Base-by-base conservation (phyloP, 2,888 invertebrate genomes). In the Scaeva pyrastri region DNA sequence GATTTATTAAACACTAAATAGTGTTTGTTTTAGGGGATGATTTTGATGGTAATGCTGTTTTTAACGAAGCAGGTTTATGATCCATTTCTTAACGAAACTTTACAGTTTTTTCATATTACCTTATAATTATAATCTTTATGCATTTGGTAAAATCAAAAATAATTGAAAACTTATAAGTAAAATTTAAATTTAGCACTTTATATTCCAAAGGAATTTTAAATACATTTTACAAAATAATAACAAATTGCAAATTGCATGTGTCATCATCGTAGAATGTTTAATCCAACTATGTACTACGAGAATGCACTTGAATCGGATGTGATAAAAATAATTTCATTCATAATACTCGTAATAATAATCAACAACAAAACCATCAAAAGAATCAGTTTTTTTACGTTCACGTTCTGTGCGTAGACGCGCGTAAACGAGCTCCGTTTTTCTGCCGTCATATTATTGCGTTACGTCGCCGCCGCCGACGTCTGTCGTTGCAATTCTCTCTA, bases 321-420 rank as follows among this genome's bases (percentile, higher is more conserved):
- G 60, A 60, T 60, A 41, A 60, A 60, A 60, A 60, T 60, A 60
- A 60, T 41, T 60, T 41, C 60, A 60, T 58, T 31, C 52, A 52
- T 56, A 31, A 52, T 52, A 52, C 26, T 31, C n/a, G n/a, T n/a
- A n/a, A n/a, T n/a, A n/a, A n/a, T n/a, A n/a, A n/a, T n/a, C n/a
- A n/a, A n/a, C 55, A 26, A 58, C 11, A 16, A 58, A 60, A 21
- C 60, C 21, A 14, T 39, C 39, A 21, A 21, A 14, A 41, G 14
- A 41, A 39, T 19, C 21, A 39, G 41, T 23, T 21, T 60, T 60
- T 60, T n/a, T n/a, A n/a, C n/a, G n/a, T n/a, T n/a, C n/a, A 60
- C 60, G 60, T 60, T 60, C 41, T 41, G 8, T 31, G 31, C 31
- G 31, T 31, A 60, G 21, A 39, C 60, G 60, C 39, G 21, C 56